Evolutionary conservation across 2,888 invertebrate genomes (phyloP).

Genomic region (Lasioglossum marginatum): DNA sequence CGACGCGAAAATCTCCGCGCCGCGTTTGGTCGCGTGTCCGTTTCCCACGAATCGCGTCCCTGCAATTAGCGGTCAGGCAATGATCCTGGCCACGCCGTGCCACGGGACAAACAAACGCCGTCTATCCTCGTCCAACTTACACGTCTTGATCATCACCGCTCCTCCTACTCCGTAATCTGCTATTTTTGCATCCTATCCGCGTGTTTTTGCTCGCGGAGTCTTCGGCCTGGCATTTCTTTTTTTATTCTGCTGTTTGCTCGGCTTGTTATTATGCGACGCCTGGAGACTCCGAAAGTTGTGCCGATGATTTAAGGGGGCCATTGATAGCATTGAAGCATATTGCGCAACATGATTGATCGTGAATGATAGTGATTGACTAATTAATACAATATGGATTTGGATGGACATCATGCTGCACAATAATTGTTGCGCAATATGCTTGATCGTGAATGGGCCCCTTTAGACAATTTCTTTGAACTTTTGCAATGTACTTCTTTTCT

Average conservation of each 20-base stretch:
- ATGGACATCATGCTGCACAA: too few species aligned
- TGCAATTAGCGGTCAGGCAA: slow-evolving; percentile 33
- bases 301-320: background rate
- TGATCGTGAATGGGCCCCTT: too few species aligned
- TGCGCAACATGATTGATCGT: too few species aligned
- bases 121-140: background rate
- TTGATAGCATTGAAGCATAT: too few species aligned
- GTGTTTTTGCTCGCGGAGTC: background rate
- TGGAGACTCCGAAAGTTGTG: background rate
- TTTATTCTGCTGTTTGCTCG: background rate
- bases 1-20: slow-evolving; percentile 19
- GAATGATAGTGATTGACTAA: too few species aligned
- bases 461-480: too few species aligned
- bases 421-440: too few species aligned
- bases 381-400: too few species aligned
- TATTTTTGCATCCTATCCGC: background rate
- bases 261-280: background rate
- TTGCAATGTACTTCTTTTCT: background rate
- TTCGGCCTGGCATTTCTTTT: background rate
- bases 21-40: slow-evolving; percentile 20
- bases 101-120: background rate
- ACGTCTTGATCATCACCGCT: background rate
- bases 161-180: background rate
- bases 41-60: slow-evolving; percentile 42
- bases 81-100: background rate